Conservation (phyloP, 2,113 vertebrate species). For the Amphilophus citrinellus region DNA sequence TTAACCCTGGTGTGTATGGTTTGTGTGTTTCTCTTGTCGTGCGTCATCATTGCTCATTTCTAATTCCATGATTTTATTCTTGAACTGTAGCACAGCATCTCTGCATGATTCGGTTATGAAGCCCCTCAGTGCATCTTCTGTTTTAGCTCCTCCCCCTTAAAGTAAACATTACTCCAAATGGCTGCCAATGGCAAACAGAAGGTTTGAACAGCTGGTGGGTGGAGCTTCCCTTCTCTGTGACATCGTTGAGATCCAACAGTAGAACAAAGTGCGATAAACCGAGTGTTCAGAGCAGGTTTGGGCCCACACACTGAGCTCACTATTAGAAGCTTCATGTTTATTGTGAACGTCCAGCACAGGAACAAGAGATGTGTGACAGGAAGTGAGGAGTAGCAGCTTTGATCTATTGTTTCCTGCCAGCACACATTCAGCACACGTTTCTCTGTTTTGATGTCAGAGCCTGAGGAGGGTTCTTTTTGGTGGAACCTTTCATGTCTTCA, state of each 20-base stretch:
- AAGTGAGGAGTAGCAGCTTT: not conserved
- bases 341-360: not conserved
- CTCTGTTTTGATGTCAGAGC: conserved; percentile 69
- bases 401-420: not conserved
- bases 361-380: too few relatives aligned
- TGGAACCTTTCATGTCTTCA: conserved; percentile 73
- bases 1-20: too few relatives aligned
- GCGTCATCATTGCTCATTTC: not conserved
- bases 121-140: not conserved
- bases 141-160: not conserved
- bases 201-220: not conserved
- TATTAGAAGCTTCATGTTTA: accelerated
- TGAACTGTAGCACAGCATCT: too few relatives aligned
- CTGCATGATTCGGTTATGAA: not conserved
- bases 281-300: not conserved
- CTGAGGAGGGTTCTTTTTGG: conserved; percentile 85
- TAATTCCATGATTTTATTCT: not conserved
- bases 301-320: too few relatives aligned
- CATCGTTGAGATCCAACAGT: not conserved
- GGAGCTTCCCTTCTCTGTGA: too few relatives aligned
- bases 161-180: accelerated
- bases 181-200: not conserved
- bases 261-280: not conserved
- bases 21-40: too few relatives aligned
- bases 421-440: not conserved